phyloP scores from a whole-genome alignment of 2,113 vertebrate genomes.

The Hippopotamus amphibius region DNA sequence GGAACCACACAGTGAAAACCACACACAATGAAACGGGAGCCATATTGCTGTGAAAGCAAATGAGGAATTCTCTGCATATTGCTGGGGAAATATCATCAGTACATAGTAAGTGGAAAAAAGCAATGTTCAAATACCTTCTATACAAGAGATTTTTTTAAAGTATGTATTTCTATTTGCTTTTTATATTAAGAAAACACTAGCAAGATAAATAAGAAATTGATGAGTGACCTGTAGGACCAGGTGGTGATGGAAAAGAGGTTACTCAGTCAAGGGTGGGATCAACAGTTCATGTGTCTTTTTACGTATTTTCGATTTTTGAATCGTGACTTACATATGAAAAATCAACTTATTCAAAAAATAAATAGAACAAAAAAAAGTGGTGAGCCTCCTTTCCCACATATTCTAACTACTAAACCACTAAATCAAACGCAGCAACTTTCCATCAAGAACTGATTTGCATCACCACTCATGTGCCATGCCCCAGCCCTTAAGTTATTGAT shows the following conservation, averaged over 20 bases:
- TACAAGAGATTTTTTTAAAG: neutral
- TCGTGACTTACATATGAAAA: neutral
- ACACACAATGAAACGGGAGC: neutral
- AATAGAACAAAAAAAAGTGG: neutral
- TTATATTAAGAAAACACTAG: neutral
- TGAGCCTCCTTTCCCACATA: neutral
- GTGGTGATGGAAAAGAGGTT: neutral
- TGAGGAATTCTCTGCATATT: neutral
- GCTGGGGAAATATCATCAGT: neutral
- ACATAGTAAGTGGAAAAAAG: neutral
- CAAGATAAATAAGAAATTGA: neutral
- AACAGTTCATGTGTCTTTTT: neutral
- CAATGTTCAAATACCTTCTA: neutral
- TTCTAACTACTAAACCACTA: neutral
- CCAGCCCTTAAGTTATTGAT: neutral
- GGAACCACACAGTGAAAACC: neutral
- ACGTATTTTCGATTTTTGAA: neutral
- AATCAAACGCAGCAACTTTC: neutral
- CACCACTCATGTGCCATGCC: neutral
- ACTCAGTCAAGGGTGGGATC: neutral
- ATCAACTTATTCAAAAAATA: neutral
- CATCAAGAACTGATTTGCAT: neutral
- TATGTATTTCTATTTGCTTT: neutral
- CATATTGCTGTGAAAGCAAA: neutral
- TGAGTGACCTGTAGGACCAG: neutral